These are phyloP conservation scores for Holotrichia oblita DNA, from an alignment of 1,140 invertebrate species.

Conservation along the genomic window DNA sequence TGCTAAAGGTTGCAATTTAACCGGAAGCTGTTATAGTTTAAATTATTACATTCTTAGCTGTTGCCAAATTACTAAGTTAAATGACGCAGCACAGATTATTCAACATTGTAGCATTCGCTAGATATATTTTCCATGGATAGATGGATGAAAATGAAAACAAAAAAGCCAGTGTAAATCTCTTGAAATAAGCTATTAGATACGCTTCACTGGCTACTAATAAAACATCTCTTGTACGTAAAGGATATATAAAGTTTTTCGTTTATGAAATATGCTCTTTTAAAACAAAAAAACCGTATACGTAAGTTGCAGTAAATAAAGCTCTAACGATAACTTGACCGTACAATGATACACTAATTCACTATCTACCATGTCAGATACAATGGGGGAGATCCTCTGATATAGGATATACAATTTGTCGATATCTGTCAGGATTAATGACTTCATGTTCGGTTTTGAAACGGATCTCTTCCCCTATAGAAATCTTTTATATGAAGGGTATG, in stretches of 20 bases:
- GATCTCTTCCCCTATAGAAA: background rate
- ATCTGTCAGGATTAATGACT: slow-evolving; percentile 16
- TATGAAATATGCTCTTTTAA: background rate
- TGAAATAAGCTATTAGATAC: background rate
- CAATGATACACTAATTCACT: background rate
- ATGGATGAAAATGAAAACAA: background rate
- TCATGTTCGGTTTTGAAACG: background rate
- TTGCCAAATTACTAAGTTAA: background rate
- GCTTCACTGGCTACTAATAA: background rate
- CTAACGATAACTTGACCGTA: no score
- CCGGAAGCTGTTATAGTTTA: background rate
- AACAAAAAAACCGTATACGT: background rate
- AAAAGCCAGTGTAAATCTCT: background rate
- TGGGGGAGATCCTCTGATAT: background rate
- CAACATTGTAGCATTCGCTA: background rate
- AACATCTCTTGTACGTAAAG: background rate
- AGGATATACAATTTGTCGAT: slow-evolving; percentile 11
- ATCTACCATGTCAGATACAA: background rate
- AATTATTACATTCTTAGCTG: background rate
- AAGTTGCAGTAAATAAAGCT: background rate
- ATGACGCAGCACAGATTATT: background rate
- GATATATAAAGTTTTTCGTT: background rate
- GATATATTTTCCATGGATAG: background rate
- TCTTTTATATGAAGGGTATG: background rate
- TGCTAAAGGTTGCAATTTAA: background rate